These are phyloP conservation scores for Trachymyrmex cornetzi DNA, from an alignment of 1,140 invertebrate genomes.

Conservation along the genomic window DNA sequence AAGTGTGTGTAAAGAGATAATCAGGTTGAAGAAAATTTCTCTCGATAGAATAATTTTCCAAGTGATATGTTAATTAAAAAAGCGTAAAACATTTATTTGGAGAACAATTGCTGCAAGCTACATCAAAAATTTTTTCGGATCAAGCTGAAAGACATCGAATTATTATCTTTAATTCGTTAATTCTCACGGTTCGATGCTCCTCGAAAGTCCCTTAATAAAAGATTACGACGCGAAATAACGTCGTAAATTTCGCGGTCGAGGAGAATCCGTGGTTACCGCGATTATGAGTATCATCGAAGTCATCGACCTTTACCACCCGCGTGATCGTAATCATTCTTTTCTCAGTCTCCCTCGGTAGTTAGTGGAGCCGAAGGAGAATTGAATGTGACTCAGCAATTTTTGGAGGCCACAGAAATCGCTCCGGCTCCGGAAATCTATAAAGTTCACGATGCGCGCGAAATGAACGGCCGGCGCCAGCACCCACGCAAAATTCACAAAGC, in stretches of 20 bases:
- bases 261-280: conserved; percentile 1
- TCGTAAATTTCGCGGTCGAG: conserved; percentile 20
- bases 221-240: conserved; percentile 1
- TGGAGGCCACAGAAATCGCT: conserved; percentile 14
- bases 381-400: conserved; percentile 28
- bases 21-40: neutral
- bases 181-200: neutral
- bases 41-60: neutral
- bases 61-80: neutral
- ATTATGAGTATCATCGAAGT: conserved; percentile 13
- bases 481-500: conserved; percentile 19
- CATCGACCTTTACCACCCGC: neutral
- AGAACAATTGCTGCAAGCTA: too few relatives aligned
- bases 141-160: neutral
- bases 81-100: neutral
- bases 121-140: neutral
- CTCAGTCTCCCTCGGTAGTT: neutral
- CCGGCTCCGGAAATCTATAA: conserved; percentile 39
- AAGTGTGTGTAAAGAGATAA: neutral
- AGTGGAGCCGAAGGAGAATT: neutral
- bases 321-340: conserved; percentile 6
- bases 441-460: conserved; percentile 38
- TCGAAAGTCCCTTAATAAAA: conserved; percentile 22
- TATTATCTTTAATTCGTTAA: neutral
- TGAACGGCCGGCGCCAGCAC: conserved; percentile 52